Evolutionary conservation across 2,113 vertebrate genomes (phyloP).

Genomic region (Alces alces): DNA sequence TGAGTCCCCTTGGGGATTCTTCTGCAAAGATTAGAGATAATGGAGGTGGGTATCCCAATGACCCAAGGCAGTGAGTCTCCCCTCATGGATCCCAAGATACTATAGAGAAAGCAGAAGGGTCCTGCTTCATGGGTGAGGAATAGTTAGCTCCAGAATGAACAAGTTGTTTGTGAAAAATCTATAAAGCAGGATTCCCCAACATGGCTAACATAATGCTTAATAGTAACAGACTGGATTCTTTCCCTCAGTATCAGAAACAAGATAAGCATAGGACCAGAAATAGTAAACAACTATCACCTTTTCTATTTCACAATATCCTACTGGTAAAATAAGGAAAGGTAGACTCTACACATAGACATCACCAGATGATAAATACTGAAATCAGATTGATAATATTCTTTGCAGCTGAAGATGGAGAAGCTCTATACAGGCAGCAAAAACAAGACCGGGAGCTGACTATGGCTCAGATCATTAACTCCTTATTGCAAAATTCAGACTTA

Average conservation of each 20-base stretch:
- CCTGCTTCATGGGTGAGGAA: background rate
- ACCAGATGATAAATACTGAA: background rate
- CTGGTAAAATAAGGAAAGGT: background rate
- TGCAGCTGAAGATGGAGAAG: background rate
- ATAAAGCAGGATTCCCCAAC: background rate
- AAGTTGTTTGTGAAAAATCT: background rate
- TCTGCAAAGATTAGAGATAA: background rate
- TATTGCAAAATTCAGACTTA: background rate
- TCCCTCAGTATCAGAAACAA: background rate
- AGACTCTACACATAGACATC: background rate
- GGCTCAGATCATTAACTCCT: background rate
- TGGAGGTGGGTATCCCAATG: background rate
- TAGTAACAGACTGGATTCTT: background rate
- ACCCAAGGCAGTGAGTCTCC: background rate
- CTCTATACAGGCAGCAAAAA: background rate
- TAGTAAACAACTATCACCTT: background rate
- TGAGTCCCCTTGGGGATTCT: background rate
- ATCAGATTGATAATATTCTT: background rate
- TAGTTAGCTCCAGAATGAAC: background rate
- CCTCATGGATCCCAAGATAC: background rate
- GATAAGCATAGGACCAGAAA: background rate
- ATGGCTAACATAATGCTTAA: fast-evolving
- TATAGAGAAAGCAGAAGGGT: background rate
- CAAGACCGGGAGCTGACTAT: background rate
- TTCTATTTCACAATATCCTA: background rate